Evolutionary conservation across 2,888 invertebrate genomes (phyloP), one percentile per base, ranked within the genome.

Genomic region (Venusia cambrica): DNA sequence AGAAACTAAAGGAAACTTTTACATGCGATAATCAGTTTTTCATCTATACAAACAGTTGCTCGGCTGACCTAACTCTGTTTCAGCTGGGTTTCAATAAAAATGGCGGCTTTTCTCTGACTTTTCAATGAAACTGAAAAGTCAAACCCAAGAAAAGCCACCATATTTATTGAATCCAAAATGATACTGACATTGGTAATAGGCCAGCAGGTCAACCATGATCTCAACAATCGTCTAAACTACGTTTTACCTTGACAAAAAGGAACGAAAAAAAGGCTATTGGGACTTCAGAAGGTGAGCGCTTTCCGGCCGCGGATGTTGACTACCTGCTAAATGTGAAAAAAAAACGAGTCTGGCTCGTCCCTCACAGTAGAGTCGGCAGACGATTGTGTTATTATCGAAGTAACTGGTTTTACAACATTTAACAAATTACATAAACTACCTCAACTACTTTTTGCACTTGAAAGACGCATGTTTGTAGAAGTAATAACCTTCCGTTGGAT

Each of bases 321-420:
- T 81, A 83, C 84, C 84, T 84, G 81, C 74, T 69, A 50, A 59
- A 62, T 59, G 59, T n/a, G n/a, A n/a, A n/a, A 57, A 58, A 59
- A 62, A 62, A 68, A 60, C 59, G 57, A 58, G 56, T 58, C 59
- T 57, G 59, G n/a, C n/a, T n/a, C n/a, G n/a, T n/a, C 53, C 51
- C 53, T 48, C 50, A 45, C 52, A 40, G 38, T 20, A 40, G 17
- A 44, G 36, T 26, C 40, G 24, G 10, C 18, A 35, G 33, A 37
- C 30, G 19, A 40, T 37, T 27, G 38, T 46, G 34, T 41, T 45
- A 38, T 48, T 40, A 45, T 39, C 38, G 17, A 38, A 28, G 28
- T 11, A 48, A 51, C 48, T 38, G 48, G 51, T 51, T 48, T 29
- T 29, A 31, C 38, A 39, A 42, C 41, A n/a, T 32, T 33, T 28